Conservation (phyloP, 2,888 invertebrate genomes). For the Amphipyra berbera region DNA sequence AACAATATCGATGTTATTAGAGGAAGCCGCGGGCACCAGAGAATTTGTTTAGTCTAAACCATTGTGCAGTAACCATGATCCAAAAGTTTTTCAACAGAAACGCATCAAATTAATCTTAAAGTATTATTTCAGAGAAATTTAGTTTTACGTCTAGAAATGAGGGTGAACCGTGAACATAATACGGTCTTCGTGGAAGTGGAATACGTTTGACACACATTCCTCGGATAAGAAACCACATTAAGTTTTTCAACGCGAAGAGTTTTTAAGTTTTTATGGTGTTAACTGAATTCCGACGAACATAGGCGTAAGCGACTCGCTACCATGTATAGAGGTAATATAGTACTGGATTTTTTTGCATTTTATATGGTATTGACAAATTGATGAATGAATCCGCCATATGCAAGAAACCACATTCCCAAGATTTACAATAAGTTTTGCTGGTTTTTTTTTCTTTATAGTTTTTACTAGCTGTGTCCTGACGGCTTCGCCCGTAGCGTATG, state of each 20-base stretch:
- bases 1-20: constrained; percentile 28
- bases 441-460: constrained; percentile 4
- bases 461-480: too few relatives aligned
- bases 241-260: constrained; percentile 19
- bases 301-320: constrained; percentile 7
- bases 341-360: constrained; percentile 24
- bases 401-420: constrained; percentile 16
- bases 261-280: constrained; percentile 35
- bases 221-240: constrained; percentile 66
- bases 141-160: constrained; percentile 25
- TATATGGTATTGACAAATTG: constrained; percentile 45
- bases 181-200: constrained; percentile 73
- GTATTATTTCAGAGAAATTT: constrained; percentile 27
- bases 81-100: constrained; percentile 19
- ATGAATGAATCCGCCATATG: constrained; percentile 29
- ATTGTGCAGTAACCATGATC: constrained; percentile 13
- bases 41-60: constrained; percentile 50
- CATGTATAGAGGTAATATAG: constrained; percentile 25
- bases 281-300: constrained; percentile 24
- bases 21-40: constrained; percentile 24
- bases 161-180: constrained; percentile 36
- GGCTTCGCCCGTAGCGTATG: too few relatives aligned
- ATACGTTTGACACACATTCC: constrained; percentile 79
- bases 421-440: constrained; percentile 13
- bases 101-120: constrained; percentile 27